Conservation (phyloP, 1,140 invertebrate species). For the Drosophila serrata region DNA sequence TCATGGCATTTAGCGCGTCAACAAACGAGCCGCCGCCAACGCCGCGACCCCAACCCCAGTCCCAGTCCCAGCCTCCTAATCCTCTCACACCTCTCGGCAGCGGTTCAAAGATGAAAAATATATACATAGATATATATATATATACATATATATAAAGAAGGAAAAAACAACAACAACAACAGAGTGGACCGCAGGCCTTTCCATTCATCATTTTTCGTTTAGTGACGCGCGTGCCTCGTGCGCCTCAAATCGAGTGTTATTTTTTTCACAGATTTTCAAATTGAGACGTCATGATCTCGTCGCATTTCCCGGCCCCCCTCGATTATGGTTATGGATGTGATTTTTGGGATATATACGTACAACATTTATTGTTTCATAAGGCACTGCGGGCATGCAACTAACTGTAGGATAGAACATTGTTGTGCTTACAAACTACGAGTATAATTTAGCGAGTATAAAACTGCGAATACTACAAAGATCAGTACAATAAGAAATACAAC, state of each 20-base stretch:
- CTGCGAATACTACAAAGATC: slow-evolving; percentile 73
- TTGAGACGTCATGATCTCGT: slow-evolving; percentile 75
- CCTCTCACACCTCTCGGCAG: slow-evolving; percentile 33
- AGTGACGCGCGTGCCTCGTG: slow-evolving; percentile 81
- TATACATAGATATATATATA: slow-evolving; percentile 5
- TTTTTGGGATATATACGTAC: slow-evolving; percentile 44
- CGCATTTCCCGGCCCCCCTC: slow-evolving; percentile 25
- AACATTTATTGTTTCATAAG: slow-evolving; percentile 77
- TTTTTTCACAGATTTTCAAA: slow-evolving; percentile 74
- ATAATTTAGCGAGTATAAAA: slow-evolving; percentile 50
- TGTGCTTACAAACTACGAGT: slow-evolving; percentile 41
- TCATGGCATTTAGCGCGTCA: slow-evolving; percentile 79
- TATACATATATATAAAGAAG: slow-evolving; percentile 5
- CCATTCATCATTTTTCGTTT: slow-evolving; percentile 81
- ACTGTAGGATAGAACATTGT: slow-evolving; percentile 30
- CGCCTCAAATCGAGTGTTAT: slow-evolving; percentile 68
- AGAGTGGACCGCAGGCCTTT: slow-evolving; percentile 63
- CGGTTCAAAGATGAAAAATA: slow-evolving; percentile 19
- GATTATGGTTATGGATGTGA: slow-evolving; percentile 21
- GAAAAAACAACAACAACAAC: slow-evolving; percentile 23
- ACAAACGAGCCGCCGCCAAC: slow-evolving; percentile 81
- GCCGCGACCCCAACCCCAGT: slow-evolving; percentile 41
- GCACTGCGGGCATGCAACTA: slow-evolving; percentile 66
- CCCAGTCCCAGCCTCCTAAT: slow-evolving; percentile 23
- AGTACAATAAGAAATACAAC: slow-evolving; percentile 70